These are phyloP conservation scores for Sceloporus tristichus DNA, from an alignment of 2,113 vertebrate genomes.

Conservation along the genomic window DNA sequence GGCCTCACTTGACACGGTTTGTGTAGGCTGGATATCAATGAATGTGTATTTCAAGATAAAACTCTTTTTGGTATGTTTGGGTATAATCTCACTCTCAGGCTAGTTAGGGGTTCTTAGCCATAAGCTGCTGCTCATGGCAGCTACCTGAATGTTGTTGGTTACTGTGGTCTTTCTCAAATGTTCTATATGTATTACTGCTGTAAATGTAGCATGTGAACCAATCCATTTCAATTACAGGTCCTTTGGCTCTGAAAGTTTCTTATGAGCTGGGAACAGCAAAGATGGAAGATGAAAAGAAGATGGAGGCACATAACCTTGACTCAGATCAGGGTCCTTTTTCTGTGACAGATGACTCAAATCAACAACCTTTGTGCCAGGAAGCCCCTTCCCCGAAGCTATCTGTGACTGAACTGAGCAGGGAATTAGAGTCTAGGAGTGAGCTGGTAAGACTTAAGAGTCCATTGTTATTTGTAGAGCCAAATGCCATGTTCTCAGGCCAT, in stretches of 20 bases:
- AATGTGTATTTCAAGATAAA: neutral
- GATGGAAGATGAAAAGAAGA: constrained; percentile 68
- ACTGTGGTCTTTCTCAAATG: neutral
- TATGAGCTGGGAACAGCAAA: constrained; percentile 34
- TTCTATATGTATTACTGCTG: neutral
- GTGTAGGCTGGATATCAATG: neutral
- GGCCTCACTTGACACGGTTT: neutral
- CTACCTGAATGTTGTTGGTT: neutral
- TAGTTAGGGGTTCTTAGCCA: neutral
- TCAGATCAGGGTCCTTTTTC: constrained; percentile 43
- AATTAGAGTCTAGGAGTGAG: constrained; percentile 73
- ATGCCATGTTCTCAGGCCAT: neutral
- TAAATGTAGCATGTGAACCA: neutral
- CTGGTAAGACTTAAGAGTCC: constrained; percentile 64
- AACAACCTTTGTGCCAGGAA: constrained; percentile 64
- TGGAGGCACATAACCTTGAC: constrained; percentile 60
- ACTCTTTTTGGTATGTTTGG: neutral
- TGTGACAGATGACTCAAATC: constrained; percentile 66
- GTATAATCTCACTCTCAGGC: neutral
- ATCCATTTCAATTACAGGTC: neutral
- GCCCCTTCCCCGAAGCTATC: constrained; percentile 70
- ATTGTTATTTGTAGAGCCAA: neutral
- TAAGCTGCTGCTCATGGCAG: neutral
- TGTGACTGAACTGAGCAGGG: constrained; percentile 74
- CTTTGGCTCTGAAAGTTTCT: neutral